Percentiles rank a stretch among this genome's conserved stretches.
Evolutionary conservation across 2,888 invertebrate genomes (phyloP).

Genomic region (Aleiodes testaceus): DNA sequence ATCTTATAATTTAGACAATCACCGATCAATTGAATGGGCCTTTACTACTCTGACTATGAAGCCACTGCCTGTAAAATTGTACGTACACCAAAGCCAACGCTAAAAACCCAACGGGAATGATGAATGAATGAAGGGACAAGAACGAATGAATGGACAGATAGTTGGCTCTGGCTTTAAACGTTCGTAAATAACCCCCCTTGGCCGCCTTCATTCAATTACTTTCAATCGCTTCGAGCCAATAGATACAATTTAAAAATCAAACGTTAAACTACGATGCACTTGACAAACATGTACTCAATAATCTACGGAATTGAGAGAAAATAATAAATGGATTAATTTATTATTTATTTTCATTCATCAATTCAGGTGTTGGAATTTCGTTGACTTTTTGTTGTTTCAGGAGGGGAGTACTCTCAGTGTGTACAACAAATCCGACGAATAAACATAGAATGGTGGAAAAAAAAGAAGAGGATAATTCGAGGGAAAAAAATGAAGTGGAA

Average conservation of each 20-base stretch:
- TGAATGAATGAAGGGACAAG: conserved; percentile 74
- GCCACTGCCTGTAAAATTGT: conserved; percentile 10
- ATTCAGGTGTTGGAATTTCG: conserved; percentile 6
- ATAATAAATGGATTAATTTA: not conserved
- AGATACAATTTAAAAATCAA: conserved; percentile 72
- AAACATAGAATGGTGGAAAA: conserved; percentile 25
- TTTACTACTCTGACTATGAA: conserved; percentile 66
- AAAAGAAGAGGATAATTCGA: conserved; percentile 1
- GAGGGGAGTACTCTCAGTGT: not conserved
- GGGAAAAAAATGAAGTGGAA: conserved; percentile 48
- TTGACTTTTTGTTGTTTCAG: conserved; percentile 16
- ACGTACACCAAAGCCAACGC: conserved; percentile 15
- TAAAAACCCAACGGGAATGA: conserved; percentile 67
- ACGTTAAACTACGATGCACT: conserved; percentile 38
- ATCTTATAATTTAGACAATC: conserved; percentile 74
- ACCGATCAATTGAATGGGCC: conserved; percentile 74
- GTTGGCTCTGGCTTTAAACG: conserved; percentile 69
- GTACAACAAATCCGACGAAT: conserved; percentile 13
- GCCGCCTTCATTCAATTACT: conserved; percentile 72
- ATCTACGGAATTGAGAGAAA: conserved; percentile 9
- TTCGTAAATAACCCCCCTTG: conserved; percentile 72
- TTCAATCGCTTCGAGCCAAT: conserved; percentile 73
- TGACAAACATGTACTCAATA: conserved; percentile 25
- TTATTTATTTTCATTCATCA: not conserved
- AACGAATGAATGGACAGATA: conserved; percentile 73